These are phyloP conservation scores for Scolanthus callimorphus DNA, from an alignment of 92 coral and sea anemone genomes.

Conservation along the genomic window DNA sequence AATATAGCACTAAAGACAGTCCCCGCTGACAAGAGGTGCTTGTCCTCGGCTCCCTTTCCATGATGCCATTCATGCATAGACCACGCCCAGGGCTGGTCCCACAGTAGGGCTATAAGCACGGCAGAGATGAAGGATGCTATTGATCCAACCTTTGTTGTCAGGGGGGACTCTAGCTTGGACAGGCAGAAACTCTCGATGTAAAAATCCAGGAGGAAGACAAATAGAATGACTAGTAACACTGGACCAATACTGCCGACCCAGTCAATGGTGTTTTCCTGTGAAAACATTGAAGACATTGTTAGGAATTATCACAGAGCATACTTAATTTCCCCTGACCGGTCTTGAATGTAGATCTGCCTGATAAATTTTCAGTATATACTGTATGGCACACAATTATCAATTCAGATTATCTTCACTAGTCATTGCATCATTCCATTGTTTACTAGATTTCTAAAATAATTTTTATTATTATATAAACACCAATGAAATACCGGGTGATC, in stretches of 20 bases:
- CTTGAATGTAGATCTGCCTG: too few relatives aligned
- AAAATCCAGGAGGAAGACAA: slow-evolving; percentile 83
- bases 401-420: too few relatives aligned
- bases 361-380: neutral
- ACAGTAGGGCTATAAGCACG: slow-evolving; percentile 65
- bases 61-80: slow-evolving; percentile 92
- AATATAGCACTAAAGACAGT: slow-evolving; percentile 82
- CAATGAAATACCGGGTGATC: too few relatives aligned
- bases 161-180: slow-evolving; percentile 80
- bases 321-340: too few relatives aligned
- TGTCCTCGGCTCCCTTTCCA: slow-evolving; percentile 69
- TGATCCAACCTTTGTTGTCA: slow-evolving; percentile 81
- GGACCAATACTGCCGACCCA: slow-evolving; percentile 78
- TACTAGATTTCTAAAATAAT: too few relatives aligned
- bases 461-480: too few relatives aligned
- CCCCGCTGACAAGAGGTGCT: slow-evolving; percentile 90
- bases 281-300: too few relatives aligned
- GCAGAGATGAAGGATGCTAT: slow-evolving; percentile 83
- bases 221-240: slow-evolving; percentile 57
- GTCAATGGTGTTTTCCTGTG: slow-evolving; percentile 68
- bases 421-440: too few relatives aligned
- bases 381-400: neutral
- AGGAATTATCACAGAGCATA: too few relatives aligned
- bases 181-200: slow-evolving; percentile 91
- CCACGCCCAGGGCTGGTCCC: slow-evolving; percentile 97